phyloP scores from a whole-genome alignment of 2,888 invertebrate genomes.

The Auanema sp. region DNA sequence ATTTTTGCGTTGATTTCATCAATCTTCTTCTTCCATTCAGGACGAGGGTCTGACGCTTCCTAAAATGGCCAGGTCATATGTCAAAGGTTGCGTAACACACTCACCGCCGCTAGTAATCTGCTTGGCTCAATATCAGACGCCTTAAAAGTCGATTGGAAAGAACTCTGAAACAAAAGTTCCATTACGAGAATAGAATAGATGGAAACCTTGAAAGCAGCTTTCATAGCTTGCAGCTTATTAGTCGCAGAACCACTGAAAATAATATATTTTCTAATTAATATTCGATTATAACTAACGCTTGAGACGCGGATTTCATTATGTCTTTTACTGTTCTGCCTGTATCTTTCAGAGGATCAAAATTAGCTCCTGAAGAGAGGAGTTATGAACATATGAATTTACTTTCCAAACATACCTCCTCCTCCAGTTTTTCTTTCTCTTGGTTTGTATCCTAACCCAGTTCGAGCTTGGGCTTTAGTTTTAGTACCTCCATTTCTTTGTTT shows the following conservation, averaged over 20 bases:
- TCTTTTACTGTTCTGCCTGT: not conserved
- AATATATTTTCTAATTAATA: too few relatives aligned
- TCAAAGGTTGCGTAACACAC: not conserved
- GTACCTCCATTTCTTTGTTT: constrained; percentile 21
- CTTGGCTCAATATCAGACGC: constrained; percentile 12
- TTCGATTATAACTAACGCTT: not conserved
- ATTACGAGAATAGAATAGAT: not conserved
- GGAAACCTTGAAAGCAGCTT: constrained; percentile 36
- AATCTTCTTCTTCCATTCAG: constrained; percentile 52
- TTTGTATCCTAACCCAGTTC: constrained; percentile 35
- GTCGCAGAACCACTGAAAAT: not conserved
- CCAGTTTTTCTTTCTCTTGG: constrained; percentile 21
- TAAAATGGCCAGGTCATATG: not conserved
- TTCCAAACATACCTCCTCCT: not conserved
- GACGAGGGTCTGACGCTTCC: constrained; percentile 46
- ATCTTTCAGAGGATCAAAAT: constrained; percentile 42
- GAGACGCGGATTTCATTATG: not conserved
- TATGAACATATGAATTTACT: too few relatives aligned
- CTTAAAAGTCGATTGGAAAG: not conserved
- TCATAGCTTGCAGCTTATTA: constrained; percentile 37
- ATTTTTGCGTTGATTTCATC: constrained; percentile 42
- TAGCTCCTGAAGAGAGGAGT: too few relatives aligned
- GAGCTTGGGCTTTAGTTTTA: constrained; percentile 17
- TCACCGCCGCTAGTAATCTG: constrained; percentile 19
- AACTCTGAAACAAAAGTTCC: constrained; percentile 2